Conservation (phyloP, 1,140 invertebrate genomes). For the Tetragonula clypearis region DNA sequence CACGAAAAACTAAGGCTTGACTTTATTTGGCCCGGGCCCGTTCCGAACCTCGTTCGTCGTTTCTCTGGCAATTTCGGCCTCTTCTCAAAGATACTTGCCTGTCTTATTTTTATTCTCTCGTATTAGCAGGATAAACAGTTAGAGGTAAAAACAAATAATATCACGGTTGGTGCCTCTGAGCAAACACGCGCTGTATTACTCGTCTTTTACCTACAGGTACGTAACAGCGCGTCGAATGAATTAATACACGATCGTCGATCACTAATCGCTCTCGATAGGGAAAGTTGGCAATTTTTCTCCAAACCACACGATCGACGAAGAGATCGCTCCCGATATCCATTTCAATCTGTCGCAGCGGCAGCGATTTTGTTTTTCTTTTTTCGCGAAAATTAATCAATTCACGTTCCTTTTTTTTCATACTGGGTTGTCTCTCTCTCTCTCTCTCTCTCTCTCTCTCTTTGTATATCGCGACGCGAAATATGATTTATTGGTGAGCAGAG, state of each 20-base stretch:
- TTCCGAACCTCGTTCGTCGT: neutral
- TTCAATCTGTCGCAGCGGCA: neutral
- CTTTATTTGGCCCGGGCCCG: slow-evolving; percentile 55
- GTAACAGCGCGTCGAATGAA: neutral
- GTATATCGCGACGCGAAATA: neutral
- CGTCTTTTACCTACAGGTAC: neutral
- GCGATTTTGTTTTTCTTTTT: neutral
- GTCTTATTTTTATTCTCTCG: neutral
- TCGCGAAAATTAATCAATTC: slow-evolving; percentile 4
- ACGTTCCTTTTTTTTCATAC: neutral
- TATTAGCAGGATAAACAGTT: neutral
- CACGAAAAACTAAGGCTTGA: slow-evolving; percentile 54
- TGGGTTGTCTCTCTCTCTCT: neutral
- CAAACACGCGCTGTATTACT: neutral
- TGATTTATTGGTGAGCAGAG: neutral
- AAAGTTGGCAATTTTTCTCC: neutral
- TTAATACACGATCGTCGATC: neutral
- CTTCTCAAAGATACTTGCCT: slow-evolving; percentile 8
- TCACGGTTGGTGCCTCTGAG: neutral
- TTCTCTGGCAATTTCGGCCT: neutral
- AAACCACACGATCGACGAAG: neutral
- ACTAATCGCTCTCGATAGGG: neutral
- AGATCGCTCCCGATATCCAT: neutral
- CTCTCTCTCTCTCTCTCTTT: too few relatives aligned
- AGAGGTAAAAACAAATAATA: neutral